phyloP scores from a whole-genome alignment of 1,140 invertebrate species.

The Odontomachus brunneus region DNA sequence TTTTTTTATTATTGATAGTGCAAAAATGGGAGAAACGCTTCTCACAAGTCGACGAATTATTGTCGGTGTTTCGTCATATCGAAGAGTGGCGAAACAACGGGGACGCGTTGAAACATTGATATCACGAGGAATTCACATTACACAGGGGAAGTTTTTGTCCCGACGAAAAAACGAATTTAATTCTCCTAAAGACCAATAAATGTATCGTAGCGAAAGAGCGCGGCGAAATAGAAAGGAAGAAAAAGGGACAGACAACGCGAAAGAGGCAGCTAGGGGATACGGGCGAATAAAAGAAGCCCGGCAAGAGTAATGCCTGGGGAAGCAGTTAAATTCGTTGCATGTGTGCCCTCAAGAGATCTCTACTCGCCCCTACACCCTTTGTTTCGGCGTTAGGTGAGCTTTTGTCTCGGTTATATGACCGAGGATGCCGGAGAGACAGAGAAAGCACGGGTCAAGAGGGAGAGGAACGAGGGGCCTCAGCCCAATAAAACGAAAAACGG shows the following conservation, averaged over 20 bases:
- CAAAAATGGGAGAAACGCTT: neutral
- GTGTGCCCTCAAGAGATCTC: constrained; percentile 82
- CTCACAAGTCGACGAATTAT: constrained; percentile 1
- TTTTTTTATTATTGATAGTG: constrained; percentile 54
- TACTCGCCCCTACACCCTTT: constrained; percentile 80
- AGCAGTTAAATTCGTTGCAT: constrained; percentile 85
- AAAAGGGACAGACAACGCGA: constrained; percentile 21
- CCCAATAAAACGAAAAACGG: constrained; percentile 85
- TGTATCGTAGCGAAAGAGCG: constrained; percentile 18
- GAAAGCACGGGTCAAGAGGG: neutral
- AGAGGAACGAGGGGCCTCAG: constrained; percentile 40
- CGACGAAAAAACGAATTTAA: constrained; percentile 27
- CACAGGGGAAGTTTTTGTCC: neutral
- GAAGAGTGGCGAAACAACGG: neutral
- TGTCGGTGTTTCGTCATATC: neutral
- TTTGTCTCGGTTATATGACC: constrained; percentile 85
- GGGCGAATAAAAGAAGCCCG: constrained; percentile 82
- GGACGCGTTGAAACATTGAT: constrained; percentile 9
- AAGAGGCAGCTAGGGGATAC: constrained; percentile 66
- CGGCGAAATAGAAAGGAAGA: constrained; percentile 11
- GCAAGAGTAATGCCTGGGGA: constrained; percentile 84
- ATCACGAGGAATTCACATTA: neutral
- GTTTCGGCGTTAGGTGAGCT: constrained; percentile 84
- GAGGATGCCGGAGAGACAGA: constrained; percentile 74
- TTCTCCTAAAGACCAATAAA: constrained; percentile 24